Evolutionary conservation across 2,113 vertebrate species (phyloP).

Genomic region (Kryptolebias marmoratus): DNA sequence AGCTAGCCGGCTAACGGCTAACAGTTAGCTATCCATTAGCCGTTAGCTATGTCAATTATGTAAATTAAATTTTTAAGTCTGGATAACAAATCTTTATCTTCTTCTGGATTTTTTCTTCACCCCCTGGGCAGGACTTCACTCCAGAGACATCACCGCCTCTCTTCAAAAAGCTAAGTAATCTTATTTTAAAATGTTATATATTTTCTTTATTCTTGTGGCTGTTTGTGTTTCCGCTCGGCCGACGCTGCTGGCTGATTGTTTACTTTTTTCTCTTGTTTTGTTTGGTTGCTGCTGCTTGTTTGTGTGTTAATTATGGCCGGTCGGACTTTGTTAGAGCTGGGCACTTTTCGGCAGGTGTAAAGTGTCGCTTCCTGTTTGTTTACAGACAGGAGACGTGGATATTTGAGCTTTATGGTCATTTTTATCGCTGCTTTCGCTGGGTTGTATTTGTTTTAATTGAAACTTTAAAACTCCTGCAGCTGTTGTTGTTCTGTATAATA

Average conservation of each 20-base stretch:
- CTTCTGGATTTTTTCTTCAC: no score
- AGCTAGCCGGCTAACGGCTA: no score
- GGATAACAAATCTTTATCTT: no score
- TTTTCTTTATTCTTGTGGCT: background rate
- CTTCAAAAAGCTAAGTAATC: background rate
- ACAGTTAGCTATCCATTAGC: no score
- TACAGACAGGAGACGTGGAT: constrained; percentile 11
- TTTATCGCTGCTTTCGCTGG: background rate
- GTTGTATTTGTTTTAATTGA: background rate
- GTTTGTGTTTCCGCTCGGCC: background rate
- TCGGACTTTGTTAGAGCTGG: constrained; percentile 7
- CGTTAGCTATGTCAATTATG: no score
- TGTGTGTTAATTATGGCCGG: constrained; percentile 34
- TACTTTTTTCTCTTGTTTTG: constrained; percentile 16
- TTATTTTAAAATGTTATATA: background rate
- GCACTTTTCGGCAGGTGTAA: constrained; percentile 43
- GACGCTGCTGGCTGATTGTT: background rate
- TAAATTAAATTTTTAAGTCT: no score
- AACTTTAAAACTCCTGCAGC: background rate
- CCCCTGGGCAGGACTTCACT: background rate
- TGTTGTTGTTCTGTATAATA: background rate
- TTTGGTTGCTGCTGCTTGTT: constrained; percentile 27
- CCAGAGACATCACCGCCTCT: background rate
- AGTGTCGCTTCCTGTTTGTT: constrained; percentile 23
- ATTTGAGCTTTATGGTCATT: background rate